Evolutionary conservation across 2,113 vertebrate species (phyloP).

Genomic region (Prionailurus bengalensis): DNA sequence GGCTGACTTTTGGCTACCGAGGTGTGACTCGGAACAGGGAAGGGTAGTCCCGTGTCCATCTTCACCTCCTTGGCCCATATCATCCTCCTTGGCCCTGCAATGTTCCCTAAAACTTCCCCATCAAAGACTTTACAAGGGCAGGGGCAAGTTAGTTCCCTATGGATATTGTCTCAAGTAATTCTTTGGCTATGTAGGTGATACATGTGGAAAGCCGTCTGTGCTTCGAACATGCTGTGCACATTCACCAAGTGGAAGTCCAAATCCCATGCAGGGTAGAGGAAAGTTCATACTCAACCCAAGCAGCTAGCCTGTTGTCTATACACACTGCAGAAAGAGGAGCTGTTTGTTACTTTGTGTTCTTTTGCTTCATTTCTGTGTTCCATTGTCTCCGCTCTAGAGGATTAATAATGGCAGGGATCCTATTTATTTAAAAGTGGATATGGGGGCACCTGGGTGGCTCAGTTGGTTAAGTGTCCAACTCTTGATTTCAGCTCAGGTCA

Average conservation of each 20-base stretch:
- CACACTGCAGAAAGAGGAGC: not conserved
- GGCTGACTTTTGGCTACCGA: not conserved
- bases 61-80: not conserved
- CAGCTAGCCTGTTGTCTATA: not conserved
- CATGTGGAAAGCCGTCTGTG: not conserved
- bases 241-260: not conserved
- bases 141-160: conserved; percentile 50
- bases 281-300: not conserved
- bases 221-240: not conserved
- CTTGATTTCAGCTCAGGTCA: too few species aligned
- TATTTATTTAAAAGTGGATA: not conserved
- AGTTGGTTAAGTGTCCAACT: too few species aligned
- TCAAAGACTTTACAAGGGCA: conserved; percentile 53
- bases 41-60: not conserved
- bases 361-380: not conserved
- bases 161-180: conserved; percentile 19
- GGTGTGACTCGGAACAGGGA: not conserved
- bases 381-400: not conserved
- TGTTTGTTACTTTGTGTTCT: not conserved
- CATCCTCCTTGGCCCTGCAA: conserved; percentile 46
- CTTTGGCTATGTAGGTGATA: conserved; percentile 41
- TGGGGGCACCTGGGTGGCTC: too few species aligned
- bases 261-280: not conserved
- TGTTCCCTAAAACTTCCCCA: conserved; percentile 61
- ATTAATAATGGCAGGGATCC: not conserved